These are phyloP conservation scores for Ateles fusciceps DNA, from an alignment of 2,797 vertebrate genomes.

Conservation along the genomic window DNA sequence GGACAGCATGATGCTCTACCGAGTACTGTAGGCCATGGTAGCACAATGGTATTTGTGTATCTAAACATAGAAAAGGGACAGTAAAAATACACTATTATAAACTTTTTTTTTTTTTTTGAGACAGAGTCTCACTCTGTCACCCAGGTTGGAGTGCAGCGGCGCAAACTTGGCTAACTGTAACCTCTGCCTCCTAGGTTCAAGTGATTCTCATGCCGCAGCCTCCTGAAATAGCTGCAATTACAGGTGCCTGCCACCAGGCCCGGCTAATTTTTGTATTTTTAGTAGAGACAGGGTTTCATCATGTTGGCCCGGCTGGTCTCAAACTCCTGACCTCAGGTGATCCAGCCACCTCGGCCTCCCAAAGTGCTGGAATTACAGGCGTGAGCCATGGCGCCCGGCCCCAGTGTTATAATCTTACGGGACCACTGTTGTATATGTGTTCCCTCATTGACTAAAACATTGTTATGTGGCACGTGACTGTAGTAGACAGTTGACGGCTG, in stretches of 20 bases:
- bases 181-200: background rate
- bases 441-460: background rate
- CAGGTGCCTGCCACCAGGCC: background rate
- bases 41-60: background rate
- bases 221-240: background rate
- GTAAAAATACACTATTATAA: background rate
- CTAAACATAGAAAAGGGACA: background rate
- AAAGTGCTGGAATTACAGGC: background rate
- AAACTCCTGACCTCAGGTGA: background rate
- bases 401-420: background rate
- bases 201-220: background rate
- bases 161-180: background rate
- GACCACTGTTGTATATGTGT: background rate
- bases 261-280: background rate
- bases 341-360: background rate
- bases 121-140: too few species aligned
- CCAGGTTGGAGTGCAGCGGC: too few species aligned
- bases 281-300: background rate
- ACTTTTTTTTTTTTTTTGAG: background rate
- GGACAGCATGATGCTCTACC: background rate
- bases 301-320: background rate
- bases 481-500: background rate
- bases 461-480: background rate
- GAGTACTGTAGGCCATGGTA: background rate
- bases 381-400: fast-evolving